Conservation (phyloP, 2,888 invertebrate species). For the Bombylius discolor region DNA sequence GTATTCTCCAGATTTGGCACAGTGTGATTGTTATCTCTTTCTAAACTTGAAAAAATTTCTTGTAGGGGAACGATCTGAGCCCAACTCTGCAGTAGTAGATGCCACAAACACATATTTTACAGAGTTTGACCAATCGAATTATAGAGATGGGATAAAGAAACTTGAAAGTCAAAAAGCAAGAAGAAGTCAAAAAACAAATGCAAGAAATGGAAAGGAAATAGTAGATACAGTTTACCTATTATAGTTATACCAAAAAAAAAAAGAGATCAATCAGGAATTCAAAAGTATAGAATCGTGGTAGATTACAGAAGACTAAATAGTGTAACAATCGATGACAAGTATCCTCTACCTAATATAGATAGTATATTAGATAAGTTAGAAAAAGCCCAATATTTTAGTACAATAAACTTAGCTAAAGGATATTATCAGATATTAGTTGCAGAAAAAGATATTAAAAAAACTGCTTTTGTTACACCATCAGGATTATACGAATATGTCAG, state of each 20-base stretch:
- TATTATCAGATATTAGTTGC: conserved; percentile 6
- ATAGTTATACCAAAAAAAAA: conserved; percentile 13
- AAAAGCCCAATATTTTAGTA: conserved; percentile 10
- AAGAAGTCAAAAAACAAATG: conserved; percentile 3
- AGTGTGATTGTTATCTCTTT: too few relatives aligned
- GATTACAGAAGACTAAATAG: conserved; percentile 14
- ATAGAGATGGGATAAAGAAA: too few relatives aligned
- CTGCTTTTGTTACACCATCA: conserved; percentile 10
- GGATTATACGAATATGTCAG: conserved; percentile 13
- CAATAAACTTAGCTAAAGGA: conserved; percentile 8
- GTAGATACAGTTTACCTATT: conserved; percentile 7
- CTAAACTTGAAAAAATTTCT: too few relatives aligned
- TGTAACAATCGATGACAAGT: conserved; percentile 11
- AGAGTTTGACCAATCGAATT: too few relatives aligned
- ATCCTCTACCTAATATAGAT: conserved; percentile 9
- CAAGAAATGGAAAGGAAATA: conserved; percentile 8
- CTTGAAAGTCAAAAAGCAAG: background rate
- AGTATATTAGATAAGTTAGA: conserved; percentile 7
- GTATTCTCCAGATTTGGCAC: too few relatives aligned
- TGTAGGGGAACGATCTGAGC: too few relatives aligned
- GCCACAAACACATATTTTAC: too few relatives aligned
- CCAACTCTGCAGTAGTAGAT: too few relatives aligned
- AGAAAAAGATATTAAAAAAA: conserved; percentile 13
- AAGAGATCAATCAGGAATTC: conserved; percentile 8
- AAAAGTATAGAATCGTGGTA: conserved; percentile 12